phyloP scores from a whole-genome alignment of 2,113 vertebrate genomes.

The Forbesichthys agassizii region DNA sequence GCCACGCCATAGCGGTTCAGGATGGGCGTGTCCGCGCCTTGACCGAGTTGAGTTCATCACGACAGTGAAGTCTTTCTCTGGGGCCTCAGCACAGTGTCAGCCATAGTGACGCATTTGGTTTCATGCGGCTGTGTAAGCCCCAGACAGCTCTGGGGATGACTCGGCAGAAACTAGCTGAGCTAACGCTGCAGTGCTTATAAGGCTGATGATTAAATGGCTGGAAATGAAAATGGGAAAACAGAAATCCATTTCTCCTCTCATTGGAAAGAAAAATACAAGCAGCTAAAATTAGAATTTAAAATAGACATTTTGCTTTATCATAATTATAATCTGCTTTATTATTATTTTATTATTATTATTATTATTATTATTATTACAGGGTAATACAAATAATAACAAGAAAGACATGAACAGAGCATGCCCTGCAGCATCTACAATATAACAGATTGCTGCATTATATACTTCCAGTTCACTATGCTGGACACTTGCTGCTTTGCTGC shows the following conservation, averaged over 20 bases:
- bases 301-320: no score
- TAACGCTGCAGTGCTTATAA: conserved; percentile 42
- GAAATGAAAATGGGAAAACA: neutral
- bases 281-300: neutral
- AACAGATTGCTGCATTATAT: no score
- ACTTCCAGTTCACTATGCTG: no score
- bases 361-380: neutral
- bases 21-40: conserved; percentile 23
- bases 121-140: conserved; percentile 38
- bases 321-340: neutral
- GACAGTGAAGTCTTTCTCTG: neutral
- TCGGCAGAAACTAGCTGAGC: conserved; percentile 35
- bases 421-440: no score
- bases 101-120: conserved; percentile 28
- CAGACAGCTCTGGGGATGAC: conserved; percentile 44
- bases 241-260: neutral
- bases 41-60: conserved; percentile 15
- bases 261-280: neutral
- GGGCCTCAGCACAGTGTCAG: conserved; percentile 21
- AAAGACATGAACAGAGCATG: no score
- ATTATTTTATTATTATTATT: neutral
- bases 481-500: no score
- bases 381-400: neutral
- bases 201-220: conserved; percentile 9
- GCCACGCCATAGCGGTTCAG: conserved; percentile 12